A percentile compares a stretch with the other conserved stretches of the same genome.
phyloP scores from a whole-genome alignment of 2,113 vertebrate species.

The Poicephalus meyeri region DNA sequence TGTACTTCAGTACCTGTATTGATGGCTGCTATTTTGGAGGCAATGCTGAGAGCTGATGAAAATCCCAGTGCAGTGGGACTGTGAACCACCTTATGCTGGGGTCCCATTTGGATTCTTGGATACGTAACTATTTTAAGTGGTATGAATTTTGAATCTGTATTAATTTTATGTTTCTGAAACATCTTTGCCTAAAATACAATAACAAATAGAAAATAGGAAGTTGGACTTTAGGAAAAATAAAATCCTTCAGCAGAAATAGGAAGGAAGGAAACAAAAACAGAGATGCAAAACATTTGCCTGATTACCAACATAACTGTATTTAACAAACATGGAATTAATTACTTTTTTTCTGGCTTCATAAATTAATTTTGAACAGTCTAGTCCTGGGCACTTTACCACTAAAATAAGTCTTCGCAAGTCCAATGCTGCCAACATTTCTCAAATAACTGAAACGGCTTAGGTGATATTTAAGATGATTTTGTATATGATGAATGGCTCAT shows the following conservation, averaged over 20 bases:
- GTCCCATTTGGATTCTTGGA: background rate
- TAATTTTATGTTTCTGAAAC: background rate
- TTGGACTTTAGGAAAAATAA: background rate
- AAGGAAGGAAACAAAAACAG: background rate
- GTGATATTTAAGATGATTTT: slow-evolving; percentile 16
- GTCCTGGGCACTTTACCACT: background rate
- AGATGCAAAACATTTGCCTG: background rate
- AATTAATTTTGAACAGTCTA: background rate
- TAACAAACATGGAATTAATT: background rate
- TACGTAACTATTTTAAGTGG: background rate
- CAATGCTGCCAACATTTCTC: background rate
- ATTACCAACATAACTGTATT: background rate
- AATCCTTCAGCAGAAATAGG: background rate
- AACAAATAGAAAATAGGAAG: background rate
- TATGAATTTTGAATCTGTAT: background rate
- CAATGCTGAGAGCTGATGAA: background rate
- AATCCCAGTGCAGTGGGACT: background rate
- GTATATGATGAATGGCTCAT: background rate
- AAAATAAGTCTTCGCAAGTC: background rate
- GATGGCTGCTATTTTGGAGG: background rate
- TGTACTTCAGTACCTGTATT: background rate
- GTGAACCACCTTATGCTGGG: background rate
- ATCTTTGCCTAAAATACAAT: background rate
- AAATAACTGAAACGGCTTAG: background rate
- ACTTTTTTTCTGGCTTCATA: background rate